phyloP scores from a whole-genome alignment of 2,113 vertebrate genomes.

The Polypterus bichir region DNA sequence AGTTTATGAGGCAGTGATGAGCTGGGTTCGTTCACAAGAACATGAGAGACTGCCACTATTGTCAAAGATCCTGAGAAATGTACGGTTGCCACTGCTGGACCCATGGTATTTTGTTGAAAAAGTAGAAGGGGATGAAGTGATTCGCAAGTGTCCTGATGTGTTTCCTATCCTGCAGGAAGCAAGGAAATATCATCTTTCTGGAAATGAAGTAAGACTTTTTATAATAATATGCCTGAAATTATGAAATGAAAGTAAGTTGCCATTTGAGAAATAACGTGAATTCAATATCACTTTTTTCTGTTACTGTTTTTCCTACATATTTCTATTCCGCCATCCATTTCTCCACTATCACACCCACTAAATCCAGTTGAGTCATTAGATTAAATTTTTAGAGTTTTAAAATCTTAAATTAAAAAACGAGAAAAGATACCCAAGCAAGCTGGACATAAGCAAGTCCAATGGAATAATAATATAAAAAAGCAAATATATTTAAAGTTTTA shows the following conservation, averaged over 20 bases:
- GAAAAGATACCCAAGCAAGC: no score
- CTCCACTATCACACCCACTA: no score
- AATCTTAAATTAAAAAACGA: no score
- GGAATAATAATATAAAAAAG: background rate
- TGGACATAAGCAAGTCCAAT: background rate
- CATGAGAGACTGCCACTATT: constrained; percentile 53
- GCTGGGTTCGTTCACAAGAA: constrained; percentile 65
- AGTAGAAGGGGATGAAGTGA: constrained; percentile 75
- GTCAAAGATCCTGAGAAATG: constrained; percentile 51
- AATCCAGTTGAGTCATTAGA: no score
- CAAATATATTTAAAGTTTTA: background rate
- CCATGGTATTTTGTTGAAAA: constrained; percentile 85
- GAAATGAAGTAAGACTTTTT: constrained; percentile 64
- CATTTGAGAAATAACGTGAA: no score
- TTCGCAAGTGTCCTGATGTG: constrained; percentile 68
- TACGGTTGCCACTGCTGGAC: constrained; percentile 79
- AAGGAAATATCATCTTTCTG: constrained; percentile 79
- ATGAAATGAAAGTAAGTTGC: no score
- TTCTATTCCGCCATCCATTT: no score
- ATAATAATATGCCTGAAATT: no score
- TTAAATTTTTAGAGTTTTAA: no score
- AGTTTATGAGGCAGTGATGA: constrained; percentile 77
- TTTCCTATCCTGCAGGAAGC: constrained; percentile 85
- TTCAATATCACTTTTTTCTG: no score
- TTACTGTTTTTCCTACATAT: no score